phyloP scores from a whole-genome alignment of 2,797 vertebrate genomes.

The Lacerta agilis region DNA sequence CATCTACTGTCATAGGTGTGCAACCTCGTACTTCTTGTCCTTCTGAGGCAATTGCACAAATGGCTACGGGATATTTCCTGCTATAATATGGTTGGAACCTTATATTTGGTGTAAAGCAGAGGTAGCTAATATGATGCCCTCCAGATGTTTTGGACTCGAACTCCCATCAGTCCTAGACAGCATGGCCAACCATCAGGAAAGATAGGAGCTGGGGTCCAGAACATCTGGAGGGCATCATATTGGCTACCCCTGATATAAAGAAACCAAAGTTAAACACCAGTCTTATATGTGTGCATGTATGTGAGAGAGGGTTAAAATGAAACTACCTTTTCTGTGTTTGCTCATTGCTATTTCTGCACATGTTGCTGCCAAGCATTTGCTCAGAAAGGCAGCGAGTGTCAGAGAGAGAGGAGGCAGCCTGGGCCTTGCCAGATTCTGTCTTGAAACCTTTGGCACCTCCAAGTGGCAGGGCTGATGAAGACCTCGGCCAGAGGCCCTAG shows the following conservation, averaged over 20 bases:
- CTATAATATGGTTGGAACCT: conserved; percentile 51
- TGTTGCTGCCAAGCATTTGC: not conserved
- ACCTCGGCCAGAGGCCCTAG: not conserved
- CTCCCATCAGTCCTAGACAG: too few species aligned
- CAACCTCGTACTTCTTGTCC: not conserved
- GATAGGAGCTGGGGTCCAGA: too few species aligned
- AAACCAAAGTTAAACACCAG: conserved; percentile 53
- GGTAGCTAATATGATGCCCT: too few species aligned
- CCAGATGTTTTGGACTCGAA: too few species aligned
- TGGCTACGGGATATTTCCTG: conserved; percentile 71
- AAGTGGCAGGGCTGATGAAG: not conserved
- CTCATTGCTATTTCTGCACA: not conserved
- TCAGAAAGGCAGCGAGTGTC: not conserved
- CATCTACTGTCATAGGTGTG: not conserved
- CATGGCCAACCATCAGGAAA: too few species aligned
- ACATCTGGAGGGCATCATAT: too few species aligned
- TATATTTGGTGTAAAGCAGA: conserved; percentile 33
- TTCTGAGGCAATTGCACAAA: conserved; percentile 22
- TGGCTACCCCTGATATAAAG: not conserved
- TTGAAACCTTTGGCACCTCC: not conserved
- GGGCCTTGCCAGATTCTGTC: not conserved
- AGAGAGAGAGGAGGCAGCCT: not conserved
- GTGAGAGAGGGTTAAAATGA: not conserved
- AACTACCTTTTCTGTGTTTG: not conserved
- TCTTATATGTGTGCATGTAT: conserved; percentile 4